Percentiles rank a stretch among this genome's conserved stretches.
Evolutionary conservation across 2,113 vertebrate species (phyloP).

Genomic region (Azemiops feae): DNA sequence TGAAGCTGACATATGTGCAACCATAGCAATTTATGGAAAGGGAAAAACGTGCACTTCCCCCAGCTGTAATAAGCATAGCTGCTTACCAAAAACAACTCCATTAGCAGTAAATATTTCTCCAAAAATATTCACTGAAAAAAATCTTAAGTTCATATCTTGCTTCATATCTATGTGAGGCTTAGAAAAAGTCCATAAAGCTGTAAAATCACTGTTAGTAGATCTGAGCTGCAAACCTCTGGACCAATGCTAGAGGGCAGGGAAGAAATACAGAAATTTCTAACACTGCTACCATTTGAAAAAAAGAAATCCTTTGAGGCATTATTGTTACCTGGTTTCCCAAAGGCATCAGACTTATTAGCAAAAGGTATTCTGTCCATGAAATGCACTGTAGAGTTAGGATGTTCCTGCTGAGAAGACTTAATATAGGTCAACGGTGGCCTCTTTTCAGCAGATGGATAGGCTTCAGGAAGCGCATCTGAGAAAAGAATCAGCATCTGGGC

Average conservation of each 20-base stretch:
- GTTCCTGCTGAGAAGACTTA: not conserved
- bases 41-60: not conserved
- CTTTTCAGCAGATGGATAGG: not conserved
- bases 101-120: not conserved
- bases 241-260: not conserved
- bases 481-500: not conserved
- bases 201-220: not conserved
- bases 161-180: not conserved
- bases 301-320: not conserved
- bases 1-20: not conserved
- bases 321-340: not conserved
- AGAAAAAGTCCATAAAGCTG: not conserved
- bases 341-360: not conserved
- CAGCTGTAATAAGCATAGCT: not conserved
- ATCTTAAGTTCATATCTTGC: not conserved
- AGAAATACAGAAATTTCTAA: not conserved
- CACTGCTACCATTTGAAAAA: not conserved
- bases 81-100: not conserved
- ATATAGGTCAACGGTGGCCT: not conserved
- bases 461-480: not conserved
- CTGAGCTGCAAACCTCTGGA: not conserved
- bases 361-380: not conserved
- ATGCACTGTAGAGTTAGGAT: not conserved
- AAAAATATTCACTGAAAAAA: not conserved
- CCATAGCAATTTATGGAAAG: constrained; percentile 30